These are phyloP conservation scores for Drosophila nigricruria DNA, from an alignment of 2,888 invertebrate genomes.

Conservation along the genomic window DNA sequence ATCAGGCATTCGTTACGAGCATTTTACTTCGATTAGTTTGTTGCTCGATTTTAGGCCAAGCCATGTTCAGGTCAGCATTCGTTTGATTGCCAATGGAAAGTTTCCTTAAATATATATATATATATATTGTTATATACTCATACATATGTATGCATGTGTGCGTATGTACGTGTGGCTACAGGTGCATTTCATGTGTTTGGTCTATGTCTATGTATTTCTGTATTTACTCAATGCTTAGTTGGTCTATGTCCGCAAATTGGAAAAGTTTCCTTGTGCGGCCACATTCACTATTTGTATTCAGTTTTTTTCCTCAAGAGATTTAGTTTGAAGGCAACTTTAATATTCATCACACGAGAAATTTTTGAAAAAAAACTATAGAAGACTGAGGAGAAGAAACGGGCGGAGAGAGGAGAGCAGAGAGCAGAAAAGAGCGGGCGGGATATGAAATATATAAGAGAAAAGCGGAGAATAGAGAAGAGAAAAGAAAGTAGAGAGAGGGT, in stretches of 20 bases:
- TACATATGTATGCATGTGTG: background rate
- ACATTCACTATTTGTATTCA: constrained; percentile 53
- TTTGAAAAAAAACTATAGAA: background rate
- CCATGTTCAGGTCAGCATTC: constrained; percentile 48
- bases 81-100: constrained; percentile 43
- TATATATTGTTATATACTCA: background rate
- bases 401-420: background rate
- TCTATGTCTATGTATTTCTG: constrained; percentile 34
- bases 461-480: background rate
- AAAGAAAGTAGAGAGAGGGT: background rate
- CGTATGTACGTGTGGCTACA: constrained; percentile 14
- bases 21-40: constrained; percentile 75
- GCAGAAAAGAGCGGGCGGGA: background rate
- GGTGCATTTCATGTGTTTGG: constrained; percentile 42
- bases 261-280: constrained; percentile 64
- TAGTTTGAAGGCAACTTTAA: constrained; percentile 10
- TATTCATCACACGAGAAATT: constrained; percentile 8
- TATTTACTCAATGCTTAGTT: constrained; percentile 28
- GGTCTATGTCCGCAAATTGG: constrained; percentile 65
- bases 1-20: constrained; percentile 68
- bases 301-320: constrained; percentile 4
- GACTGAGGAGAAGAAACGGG: background rate
- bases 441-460: background rate
- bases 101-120: constrained; percentile 7
- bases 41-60: constrained; percentile 40